phyloP scores from a whole-genome alignment of 2,888 invertebrate genomes.

The Pammene aurita region DNA sequence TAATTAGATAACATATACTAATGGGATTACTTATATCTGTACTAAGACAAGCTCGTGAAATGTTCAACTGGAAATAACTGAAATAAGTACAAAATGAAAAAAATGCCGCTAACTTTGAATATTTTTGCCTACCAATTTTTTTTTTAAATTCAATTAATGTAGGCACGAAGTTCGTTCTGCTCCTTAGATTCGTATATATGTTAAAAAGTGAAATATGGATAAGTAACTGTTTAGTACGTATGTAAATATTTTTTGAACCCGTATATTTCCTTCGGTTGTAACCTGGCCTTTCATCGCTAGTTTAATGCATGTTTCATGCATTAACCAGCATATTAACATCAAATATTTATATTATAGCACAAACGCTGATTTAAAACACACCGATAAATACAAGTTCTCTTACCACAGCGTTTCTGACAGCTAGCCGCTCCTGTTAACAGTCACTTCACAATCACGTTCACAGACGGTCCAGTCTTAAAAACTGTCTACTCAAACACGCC shows the following conservation, averaged over 20 bases:
- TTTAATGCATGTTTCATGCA: slow-evolving; percentile 22
- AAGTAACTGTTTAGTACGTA: neutral
- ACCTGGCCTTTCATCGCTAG: slow-evolving; percentile 17
- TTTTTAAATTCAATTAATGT: too few relatives aligned
- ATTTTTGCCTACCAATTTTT: too few relatives aligned
- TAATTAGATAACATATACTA: too few relatives aligned
- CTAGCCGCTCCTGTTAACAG: slow-evolving; percentile 61
- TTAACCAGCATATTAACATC: slow-evolving; percentile 33
- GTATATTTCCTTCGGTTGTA: slow-evolving; percentile 18
- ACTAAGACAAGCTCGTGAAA: too few relatives aligned
- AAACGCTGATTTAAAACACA: slow-evolving; percentile 45
- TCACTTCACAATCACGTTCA: slow-evolving; percentile 61
- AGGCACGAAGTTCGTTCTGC: too few relatives aligned
- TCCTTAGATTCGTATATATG: neutral
- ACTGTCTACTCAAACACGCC: slow-evolving; percentile 36
- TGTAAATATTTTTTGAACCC: neutral
- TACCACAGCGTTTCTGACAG: slow-evolving; percentile 73
- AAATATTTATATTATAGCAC: slow-evolving; percentile 42
- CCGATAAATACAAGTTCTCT: slow-evolving; percentile 56
- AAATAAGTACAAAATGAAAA: too few relatives aligned
- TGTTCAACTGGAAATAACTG: too few relatives aligned
- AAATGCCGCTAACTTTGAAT: too few relatives aligned
- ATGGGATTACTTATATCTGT: too few relatives aligned
- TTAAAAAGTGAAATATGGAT: neutral
- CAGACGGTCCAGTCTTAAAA: slow-evolving; percentile 44